Evolutionary conservation across 2,888 invertebrate genomes (phyloP), one percentile per base, ranked within the genome.

Genomic region (Andrena chrysosceles): DNA sequence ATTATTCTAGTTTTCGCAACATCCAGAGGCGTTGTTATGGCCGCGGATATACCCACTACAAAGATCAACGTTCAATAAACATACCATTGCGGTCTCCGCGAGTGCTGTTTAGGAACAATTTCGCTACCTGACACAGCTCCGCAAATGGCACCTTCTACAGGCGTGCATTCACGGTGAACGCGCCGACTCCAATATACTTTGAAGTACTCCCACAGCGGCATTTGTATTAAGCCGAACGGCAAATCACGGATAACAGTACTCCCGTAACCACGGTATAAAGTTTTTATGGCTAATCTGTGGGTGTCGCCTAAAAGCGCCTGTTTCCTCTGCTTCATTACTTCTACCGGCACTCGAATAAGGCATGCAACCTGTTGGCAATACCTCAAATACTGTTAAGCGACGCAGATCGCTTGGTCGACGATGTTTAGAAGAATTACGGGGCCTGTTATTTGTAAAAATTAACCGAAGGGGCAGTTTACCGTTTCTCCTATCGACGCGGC

Each of bases 1-100:
- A 99, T 99, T 85, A 99, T 99, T 90, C 99, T 95, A 0, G 99
- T 99, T 95, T 99, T 99, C 0, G 98, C 98, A 23, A 99, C 98
- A 95, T 99, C 99, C 33, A 99, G 94, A 0, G 99, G 99, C 0
- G 99, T 99, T 0, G 99, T 99, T 0, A 97, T 89, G 0, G 96
- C 97, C 2, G 99, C 98, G 0, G 99, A 97, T 85, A 97, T 94
- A 0, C 97, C 97, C 79, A 97, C 97, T 95, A 91, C 26, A 86
- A 91, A 93, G 73, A 56, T 68, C 20, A 33, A 64, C 16, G 42
- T 26, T 71, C 5, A 29, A 42, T 35, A 52, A 67, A 71, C 16
- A 6, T 67, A 60, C 62, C 0, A 23, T 48, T 48, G 13, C 8
- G 33, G 23, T 23, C 66, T 48, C 8, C 26, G 26, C 8, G 52